These are phyloP conservation scores for Daktulosphaira vitifoliae DNA, from an alignment of 1,140 invertebrate genomes.

Conservation along the genomic window DNA sequence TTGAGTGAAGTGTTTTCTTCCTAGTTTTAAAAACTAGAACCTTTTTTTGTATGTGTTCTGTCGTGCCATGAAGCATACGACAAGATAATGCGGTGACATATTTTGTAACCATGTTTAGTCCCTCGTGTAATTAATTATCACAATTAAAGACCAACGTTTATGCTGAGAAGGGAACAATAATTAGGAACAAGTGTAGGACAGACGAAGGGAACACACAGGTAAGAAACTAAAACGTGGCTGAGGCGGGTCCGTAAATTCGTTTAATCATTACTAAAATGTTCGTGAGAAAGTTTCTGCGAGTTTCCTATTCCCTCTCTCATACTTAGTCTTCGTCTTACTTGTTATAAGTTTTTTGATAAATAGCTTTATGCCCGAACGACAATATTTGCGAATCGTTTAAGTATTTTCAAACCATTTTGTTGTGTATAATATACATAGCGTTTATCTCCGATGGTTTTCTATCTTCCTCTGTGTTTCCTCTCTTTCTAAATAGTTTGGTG, in stretches of 20 bases:
- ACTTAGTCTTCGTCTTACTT: not conserved
- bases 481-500: too few species aligned
- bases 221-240: slow-evolving; percentile 24
- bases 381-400: slow-evolving; percentile 22
- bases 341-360: slow-evolving; percentile 27
- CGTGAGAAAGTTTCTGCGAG: slow-evolving; percentile 22
- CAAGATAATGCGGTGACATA: too few species aligned
- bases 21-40: too few species aligned
- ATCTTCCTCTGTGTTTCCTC: not conserved
- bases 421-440: too few species aligned
- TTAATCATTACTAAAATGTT: slow-evolving; percentile 29
- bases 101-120: too few species aligned
- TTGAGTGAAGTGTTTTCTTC: too few species aligned
- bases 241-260: slow-evolving; percentile 6
- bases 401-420: slow-evolving; percentile 25
- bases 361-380: slow-evolving; percentile 27
- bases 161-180: not conserved
- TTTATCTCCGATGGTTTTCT: too few species aligned
- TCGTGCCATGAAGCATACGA: too few species aligned
- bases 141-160: slow-evolving; percentile 18
- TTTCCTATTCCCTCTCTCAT: not conserved
- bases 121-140: slow-evolving; percentile 20
- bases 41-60: too few species aligned
- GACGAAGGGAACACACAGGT: not conserved
- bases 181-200: not conserved